Conservation (phyloP, 2,113 vertebrate genomes). For the Aphyosemion australe region DNA sequence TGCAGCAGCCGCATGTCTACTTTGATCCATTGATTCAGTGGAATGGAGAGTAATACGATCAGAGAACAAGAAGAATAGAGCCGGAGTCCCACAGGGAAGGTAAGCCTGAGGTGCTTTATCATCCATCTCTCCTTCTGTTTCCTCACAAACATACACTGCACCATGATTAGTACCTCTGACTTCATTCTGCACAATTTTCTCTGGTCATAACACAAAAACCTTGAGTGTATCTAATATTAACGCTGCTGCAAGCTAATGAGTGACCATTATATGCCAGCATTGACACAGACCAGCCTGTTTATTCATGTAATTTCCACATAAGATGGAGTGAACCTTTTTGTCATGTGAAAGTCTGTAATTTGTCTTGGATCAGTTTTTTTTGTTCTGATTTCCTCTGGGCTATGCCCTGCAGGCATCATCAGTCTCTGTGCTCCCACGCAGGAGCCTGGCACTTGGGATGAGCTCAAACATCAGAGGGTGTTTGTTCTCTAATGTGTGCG, state of each 20-base stretch:
- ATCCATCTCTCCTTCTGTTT: constrained; percentile 17
- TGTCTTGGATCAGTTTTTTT: not conserved
- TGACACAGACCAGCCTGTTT: not conserved
- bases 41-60: constrained; percentile 56
- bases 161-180: constrained; percentile 19
- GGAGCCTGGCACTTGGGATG: constrained; percentile 32
- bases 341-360: not conserved
- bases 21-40: constrained; percentile 58
- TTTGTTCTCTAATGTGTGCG: constrained; percentile 29
- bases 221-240: constrained; percentile 16
- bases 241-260: constrained; percentile 2
- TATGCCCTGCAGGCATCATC: constrained; percentile 27
- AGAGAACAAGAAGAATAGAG: constrained; percentile 33
- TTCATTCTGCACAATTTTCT: constrained; percentile 29
- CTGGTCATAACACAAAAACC: constrained; percentile 21
- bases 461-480: constrained; percentile 54
- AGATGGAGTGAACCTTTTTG: constrained; percentile 5
- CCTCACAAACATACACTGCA: constrained; percentile 25
- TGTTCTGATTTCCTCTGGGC: constrained; percentile 21
- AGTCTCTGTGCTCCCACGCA: constrained; percentile 6
- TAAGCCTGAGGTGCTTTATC: constrained; percentile 52
- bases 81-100: constrained; percentile 44
- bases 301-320: not conserved
- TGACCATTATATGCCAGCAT: not conserved
- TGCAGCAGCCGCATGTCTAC: constrained; percentile 28